Conservation (phyloP, 1,140 invertebrate genomes). For the Pseudomyrmex flavicornis region DNA sequence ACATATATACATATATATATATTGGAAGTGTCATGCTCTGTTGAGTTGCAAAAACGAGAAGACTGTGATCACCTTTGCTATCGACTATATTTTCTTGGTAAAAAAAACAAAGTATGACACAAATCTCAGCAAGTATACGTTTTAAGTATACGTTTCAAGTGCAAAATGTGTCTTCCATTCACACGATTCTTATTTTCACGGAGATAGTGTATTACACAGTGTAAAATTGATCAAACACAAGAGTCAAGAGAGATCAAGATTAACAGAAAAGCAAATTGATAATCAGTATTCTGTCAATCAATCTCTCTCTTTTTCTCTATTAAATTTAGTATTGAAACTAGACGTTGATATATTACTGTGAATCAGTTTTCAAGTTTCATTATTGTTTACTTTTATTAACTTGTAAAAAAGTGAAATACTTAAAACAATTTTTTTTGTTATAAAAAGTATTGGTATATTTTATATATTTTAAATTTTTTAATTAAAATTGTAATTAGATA, state of each 20-base stretch:
- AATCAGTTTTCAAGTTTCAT: background rate
- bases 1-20: constrained; percentile 36
- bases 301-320: background rate
- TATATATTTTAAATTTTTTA: background rate
- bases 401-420: background rate
- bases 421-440: too few relatives aligned
- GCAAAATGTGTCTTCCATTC: background rate
- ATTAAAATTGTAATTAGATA: background rate
- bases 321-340: constrained; percentile 8
- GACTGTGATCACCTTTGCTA: constrained; percentile 13
- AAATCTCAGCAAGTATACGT: constrained; percentile 25
- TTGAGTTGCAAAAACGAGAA: constrained; percentile 38
- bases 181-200: background rate
- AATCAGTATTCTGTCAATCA: background rate
- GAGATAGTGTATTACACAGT: background rate
- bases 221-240: background rate
- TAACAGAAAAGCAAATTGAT: background rate
- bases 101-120: constrained; percentile 37
- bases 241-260: background rate
- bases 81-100: background rate
- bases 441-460: too few relatives aligned
- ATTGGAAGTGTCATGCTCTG: constrained; percentile 29
- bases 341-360: background rate
- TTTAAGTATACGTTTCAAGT: constrained; percentile 6
- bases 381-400: background rate